Conservation (phyloP, 1,140 invertebrate species). For the Battus philenor region DNA sequence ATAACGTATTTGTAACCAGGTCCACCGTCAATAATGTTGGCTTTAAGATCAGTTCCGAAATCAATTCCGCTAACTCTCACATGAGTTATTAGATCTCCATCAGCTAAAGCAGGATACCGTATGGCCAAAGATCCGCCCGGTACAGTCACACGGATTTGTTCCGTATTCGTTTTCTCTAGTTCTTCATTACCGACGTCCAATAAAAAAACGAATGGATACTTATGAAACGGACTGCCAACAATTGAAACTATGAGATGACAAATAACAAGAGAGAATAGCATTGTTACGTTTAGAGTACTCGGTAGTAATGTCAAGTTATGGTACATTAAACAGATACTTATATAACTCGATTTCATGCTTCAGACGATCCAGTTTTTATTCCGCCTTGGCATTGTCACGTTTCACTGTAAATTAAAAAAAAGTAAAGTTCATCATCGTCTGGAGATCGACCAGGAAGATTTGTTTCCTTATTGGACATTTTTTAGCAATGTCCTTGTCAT, state of each 20-base stretch:
- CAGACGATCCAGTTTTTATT: slow-evolving; percentile 46
- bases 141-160: slow-evolving; percentile 52
- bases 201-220: slow-evolving; percentile 61
- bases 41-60: slow-evolving; percentile 60
- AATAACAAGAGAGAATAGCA: slow-evolving; percentile 45
- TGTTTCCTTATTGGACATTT: slow-evolving; percentile 31
- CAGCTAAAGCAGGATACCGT: slow-evolving; percentile 50
- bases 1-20: slow-evolving; percentile 63
- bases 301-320: slow-evolving; percentile 43
- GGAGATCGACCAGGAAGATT: slow-evolving; percentile 29
- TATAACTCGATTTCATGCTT: slow-evolving; percentile 61
- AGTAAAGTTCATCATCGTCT: slow-evolving; percentile 20
- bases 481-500: slow-evolving; percentile 1
- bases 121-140: slow-evolving; percentile 57
- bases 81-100: slow-evolving; percentile 52
- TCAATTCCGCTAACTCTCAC: slow-evolving; percentile 61
- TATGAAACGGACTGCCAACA: slow-evolving; percentile 51
- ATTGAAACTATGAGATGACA: slow-evolving; percentile 25
- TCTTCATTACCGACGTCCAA: slow-evolving; percentile 70
- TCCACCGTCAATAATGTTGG: slow-evolving; percentile 58
- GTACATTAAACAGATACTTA: slow-evolving; percentile 56
- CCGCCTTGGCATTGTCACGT: slow-evolving; percentile 44
- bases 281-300: slow-evolving; percentile 30
- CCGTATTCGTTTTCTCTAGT: slow-evolving; percentile 43
- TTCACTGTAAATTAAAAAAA: slow-evolving; percentile 51